Evolutionary conservation across 2,888 invertebrate genomes (phyloP).

Genomic region (Cheilosia vulpina): DNA sequence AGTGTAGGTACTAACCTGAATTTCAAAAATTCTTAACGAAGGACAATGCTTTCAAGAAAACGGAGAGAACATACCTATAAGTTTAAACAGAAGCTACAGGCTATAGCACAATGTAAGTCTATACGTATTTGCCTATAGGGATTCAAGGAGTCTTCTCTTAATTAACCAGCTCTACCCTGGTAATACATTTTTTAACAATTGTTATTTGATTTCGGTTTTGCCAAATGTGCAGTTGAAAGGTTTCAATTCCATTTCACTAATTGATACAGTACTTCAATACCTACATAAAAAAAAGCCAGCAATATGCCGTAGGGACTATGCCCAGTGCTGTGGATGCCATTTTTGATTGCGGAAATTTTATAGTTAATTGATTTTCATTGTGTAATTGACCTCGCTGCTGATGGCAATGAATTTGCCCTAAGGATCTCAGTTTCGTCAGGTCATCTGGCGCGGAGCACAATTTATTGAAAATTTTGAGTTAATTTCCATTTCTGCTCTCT

Average conservation of each 20-base stretch:
- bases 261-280: background rate
- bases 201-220: conserved; percentile 35
- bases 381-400: conserved; percentile 52
- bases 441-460: conserved; percentile 10
- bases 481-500: background rate
- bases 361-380: conserved; percentile 72
- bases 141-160: conserved; percentile 28
- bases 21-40: conserved; percentile 41
- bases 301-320: conserved; percentile 20
- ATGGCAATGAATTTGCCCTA: conserved; percentile 51
- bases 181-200: conserved; percentile 60
- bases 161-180: conserved; percentile 48
- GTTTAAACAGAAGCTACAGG: background rate
- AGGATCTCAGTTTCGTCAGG: conserved; percentile 27
- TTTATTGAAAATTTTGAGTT: conserved; percentile 2
- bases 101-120: background rate
- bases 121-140: background rate
- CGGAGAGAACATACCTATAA: background rate
- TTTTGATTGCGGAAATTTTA: conserved; percentile 57
- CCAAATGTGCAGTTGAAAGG: conserved; percentile 39
- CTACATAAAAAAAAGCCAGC: background rate
- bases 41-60: conserved; percentile 7
- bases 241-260: background rate
- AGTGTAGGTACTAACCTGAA: conserved; percentile 34
- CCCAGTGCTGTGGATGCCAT: conserved; percentile 37